Evolutionary conservation across 1,140 invertebrate species (phyloP), one percentile per base, ranked within the genome.

Genomic region (Leptinotarsa undecemlineata): DNA sequence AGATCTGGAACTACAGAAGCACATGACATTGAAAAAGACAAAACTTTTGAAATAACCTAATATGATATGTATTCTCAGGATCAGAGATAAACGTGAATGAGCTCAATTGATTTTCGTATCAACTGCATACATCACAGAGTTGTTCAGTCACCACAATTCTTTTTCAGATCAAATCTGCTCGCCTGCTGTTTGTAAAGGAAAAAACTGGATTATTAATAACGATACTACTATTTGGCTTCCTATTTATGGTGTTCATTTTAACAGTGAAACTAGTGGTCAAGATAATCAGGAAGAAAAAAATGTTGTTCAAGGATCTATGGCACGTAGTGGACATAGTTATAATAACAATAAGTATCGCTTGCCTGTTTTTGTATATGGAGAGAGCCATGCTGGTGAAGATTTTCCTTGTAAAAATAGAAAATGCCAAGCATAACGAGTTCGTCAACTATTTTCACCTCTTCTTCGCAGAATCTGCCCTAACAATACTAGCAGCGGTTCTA

Each of bases 361-460:
- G 48, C 61, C 51, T 74, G 4, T 66, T 57, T 62, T 76, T 75
- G 26, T 76, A 73, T n/a, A n/a, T 71, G 14, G 33, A 73, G 15
- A 48, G 77, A 48, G 23, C 68, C 15, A 17, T 61, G 14, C 13
- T 71, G 26, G 74, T 78, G 4, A 71, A 67, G 47, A 48, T 62
- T 8, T 76, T 78, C 48, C 42, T 79, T 19, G 48, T 20, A 0
- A 48, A 60, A 64, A 26, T 81, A 19, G 69, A 80, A 42, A 47
- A 62, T 48, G 68, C 74, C 6, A 80, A 74, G 62, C 75, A 81
- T 60, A 81, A 81, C 60, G 51, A 79, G 61, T 80, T 80, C 67
- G 61, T 81, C 42, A 75, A 76, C 48, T 81, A 81, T 74, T 81
- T 80, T 67, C 47, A 80, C 51, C 51, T 81, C 48, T 74, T 81